A percentile compares a stretch with the other conserved stretches of the same genome.
Evolutionary conservation across 2,888 invertebrate genomes (phyloP).

Genomic region (Anorthoa munda): DNA sequence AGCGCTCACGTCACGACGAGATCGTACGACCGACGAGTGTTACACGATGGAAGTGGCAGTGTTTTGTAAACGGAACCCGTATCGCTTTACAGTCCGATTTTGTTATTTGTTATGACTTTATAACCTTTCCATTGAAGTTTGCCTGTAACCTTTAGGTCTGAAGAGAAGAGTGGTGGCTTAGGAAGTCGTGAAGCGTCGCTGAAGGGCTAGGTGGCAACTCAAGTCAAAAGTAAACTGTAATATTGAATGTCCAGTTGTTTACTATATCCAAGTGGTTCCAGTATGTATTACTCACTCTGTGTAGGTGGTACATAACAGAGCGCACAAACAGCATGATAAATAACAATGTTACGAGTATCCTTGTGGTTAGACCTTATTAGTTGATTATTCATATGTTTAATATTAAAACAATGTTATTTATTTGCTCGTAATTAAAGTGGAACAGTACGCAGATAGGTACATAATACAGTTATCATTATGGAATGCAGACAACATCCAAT

Average conservation of each 20-base stretch:
- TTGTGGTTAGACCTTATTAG: conserved; percentile 35
- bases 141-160: no score
- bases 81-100: conserved; percentile 1
- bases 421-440: conserved; percentile 27
- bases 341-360: conserved; percentile 42
- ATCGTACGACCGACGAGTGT: neutral
- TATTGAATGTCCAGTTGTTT: conserved; percentile 3
- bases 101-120: conserved; percentile 22
- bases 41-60: neutral
- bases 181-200: neutral
- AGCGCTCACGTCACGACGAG: neutral
- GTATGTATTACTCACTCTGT: conserved; percentile 16
- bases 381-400: conserved; percentile 28
- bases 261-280: neutral
- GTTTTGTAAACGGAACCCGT: conserved; percentile 17
- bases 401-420: conserved; percentile 7
- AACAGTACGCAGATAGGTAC: conserved; percentile 15
- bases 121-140: conserved; percentile 10
- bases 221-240: neutral
- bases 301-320: conserved; percentile 16
- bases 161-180: neutral
- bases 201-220: neutral
- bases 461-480: neutral
- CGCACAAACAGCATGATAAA: conserved; percentile 24
- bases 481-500: neutral